Evolutionary conservation across 2,113 vertebrate genomes (phyloP), one percentile per base, ranked within the genome.

Genomic region (Passer domesticus): DNA sequence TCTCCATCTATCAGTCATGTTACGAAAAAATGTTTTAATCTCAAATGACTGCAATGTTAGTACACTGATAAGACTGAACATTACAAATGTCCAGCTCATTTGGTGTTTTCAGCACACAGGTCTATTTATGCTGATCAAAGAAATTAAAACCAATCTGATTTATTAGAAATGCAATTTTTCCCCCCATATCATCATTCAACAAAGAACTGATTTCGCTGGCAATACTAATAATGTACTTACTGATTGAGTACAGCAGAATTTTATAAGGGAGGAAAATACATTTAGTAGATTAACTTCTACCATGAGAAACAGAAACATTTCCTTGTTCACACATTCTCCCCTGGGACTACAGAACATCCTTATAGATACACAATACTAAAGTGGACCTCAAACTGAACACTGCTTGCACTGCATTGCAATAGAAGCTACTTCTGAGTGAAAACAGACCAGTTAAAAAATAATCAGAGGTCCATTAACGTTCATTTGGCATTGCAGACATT

Each of bases 181-280:
- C 6, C 5, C 19, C n/a, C 17, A 9, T 46, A 41, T 41, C 0
- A 0, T 43, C 53, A 69, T 66, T 85, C 37, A 76, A 14, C 2
- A 11, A 89, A 62, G 13, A 76, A 49, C 14, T 15, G 44, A 64
- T 56, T 84, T 89, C n/a, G 58, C 63, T 70, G 33, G 15, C 22
- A 90, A 28, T 37, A 75, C 12, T 52, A 74, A n/a, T 59, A 69
- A 64, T 25, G 30, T 46, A n/a, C 24, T 31, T 70, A 69, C 50
- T 80, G 67, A 88, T 2, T 37, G 39, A 93, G 28, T 55, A 91
- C 24, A 63, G 55, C 4, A 78, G 33, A 89, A 39, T 78, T 94
- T 63, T 68, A 9, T 22, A 58, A 19, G 8, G 33, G 68, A 67
- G 39, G 10, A 87, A 52, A 88, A 69, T 35, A 67, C 8, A 60